Evolutionary conservation across 2,113 vertebrate species (phyloP).

Genomic region (Sapayoa aenigma): DNA sequence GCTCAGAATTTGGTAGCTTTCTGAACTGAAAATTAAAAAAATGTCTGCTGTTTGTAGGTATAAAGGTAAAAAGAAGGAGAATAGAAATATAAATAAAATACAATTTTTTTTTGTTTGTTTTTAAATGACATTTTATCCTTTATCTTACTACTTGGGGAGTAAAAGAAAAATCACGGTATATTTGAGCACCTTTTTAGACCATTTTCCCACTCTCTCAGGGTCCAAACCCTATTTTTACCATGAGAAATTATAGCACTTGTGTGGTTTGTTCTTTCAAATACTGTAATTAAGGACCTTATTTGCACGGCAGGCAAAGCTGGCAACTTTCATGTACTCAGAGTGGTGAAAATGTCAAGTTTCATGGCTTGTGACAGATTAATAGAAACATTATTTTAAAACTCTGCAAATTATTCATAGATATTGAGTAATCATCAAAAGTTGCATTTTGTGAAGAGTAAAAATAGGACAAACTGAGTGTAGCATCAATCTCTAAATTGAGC

Average conservation of each 20-base stretch:
- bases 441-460: conserved; percentile 47
- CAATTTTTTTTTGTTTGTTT: neutral
- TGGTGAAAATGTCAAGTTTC: conserved; percentile 61
- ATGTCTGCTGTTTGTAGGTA: neutral
- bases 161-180: neutral
- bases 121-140: neutral
- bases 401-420: conserved; percentile 49
- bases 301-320: conserved; percentile 39
- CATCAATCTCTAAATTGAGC: conserved; percentile 24
- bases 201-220: neutral
- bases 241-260: neutral
- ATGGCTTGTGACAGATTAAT: conserved; percentile 59
- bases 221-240: neutral
- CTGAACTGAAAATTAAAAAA: neutral
- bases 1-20: neutral
- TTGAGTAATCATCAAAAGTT: conserved; percentile 54
- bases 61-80: neutral
- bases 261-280: conserved; percentile 30
- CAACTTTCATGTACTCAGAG: conserved; percentile 33
- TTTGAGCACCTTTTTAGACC: neutral
- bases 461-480: conserved; percentile 26
- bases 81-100: neutral
- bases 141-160: neutral
- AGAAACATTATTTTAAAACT: conserved; percentile 59
- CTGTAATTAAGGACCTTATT: conserved; percentile 54